Evolutionary conservation across 2,113 vertebrate genomes (phyloP).

Genomic region (Chiloscyllium plagiosum): DNA sequence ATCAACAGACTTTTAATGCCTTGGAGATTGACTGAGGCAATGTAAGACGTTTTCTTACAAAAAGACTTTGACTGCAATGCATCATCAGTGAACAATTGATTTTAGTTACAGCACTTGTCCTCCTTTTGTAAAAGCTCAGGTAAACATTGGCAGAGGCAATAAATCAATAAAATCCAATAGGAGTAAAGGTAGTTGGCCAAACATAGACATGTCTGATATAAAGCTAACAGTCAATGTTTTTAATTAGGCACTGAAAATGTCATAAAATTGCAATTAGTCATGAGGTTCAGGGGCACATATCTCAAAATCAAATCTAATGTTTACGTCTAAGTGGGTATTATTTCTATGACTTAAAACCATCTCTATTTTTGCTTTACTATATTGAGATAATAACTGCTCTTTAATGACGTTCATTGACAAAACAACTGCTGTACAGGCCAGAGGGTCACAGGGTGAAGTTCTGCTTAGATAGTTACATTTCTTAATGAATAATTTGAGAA

Average conservation of each 20-base stretch:
- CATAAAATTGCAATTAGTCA: not conserved
- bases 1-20: not conserved
- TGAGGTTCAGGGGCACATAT: not conserved
- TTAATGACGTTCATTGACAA: not conserved
- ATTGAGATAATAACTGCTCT: not conserved
- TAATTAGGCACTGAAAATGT: not conserved
- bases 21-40: not conserved
- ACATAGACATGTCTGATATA: not conserved
- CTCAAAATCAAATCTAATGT: not conserved
- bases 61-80: not conserved
- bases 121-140: not conserved
- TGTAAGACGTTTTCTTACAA: not conserved
- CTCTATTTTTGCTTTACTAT: not conserved
- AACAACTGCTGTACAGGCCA: not conserved
- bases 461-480: not conserved
- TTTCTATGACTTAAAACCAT: not conserved
- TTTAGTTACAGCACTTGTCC: not conserved
- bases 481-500: not conserved
- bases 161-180: not conserved
- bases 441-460: not conserved
- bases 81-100: not conserved
- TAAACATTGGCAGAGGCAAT: not conserved
- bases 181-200: not conserved
- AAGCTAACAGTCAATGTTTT: not conserved
- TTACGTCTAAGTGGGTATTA: not conserved